Base-by-base conservation (phyloP, 1,140 invertebrate species). In the Drosophila mauritiana region DNA sequence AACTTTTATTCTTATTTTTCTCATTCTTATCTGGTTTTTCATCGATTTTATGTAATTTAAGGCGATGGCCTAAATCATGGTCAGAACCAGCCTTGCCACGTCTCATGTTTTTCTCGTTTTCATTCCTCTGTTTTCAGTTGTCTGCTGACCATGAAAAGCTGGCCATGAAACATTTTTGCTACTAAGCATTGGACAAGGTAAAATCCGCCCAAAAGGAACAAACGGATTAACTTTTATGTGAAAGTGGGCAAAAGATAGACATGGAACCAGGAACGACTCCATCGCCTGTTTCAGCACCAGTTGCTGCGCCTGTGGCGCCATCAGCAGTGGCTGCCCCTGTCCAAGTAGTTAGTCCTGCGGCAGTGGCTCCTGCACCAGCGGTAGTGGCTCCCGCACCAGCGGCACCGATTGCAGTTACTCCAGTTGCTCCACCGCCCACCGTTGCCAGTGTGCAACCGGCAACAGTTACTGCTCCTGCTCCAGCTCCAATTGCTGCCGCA, bases 51-150 rank as follows among this genome's bases (percentile, higher is more conserved):
- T 56, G 15, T 31, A 31, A 58, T n/a, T 39, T 12, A n/a, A 53
- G 73, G 25, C 73, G 69, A 49, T 46, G 68, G 63, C 67, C 52
- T 34, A 27, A 22, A 27, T 25, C 31, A 83, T 80, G 80, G 80
- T 37, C 70, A 59, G 12, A 22, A 12, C 59, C 25, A 36, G 22
- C 13, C 51, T 72, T 75, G 48, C 43, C n/a, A 15, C 22, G 6
- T 53, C 46, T 34, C 8, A 10, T 49, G 7, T 40, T 20, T 22
- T 64, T 34, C 25, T 36, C 12, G 4, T 52, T 46, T 34, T 5
- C 15, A 12, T 48, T 72, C 0, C 17, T 22, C 31, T 36, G n/a
- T 20, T 65, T 55, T 31, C 48, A 73, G 67, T 2, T 27, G 27
- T n/a, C 46, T 45, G 5, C 11, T 43, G 27, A 17, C 39, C 54